phyloP scores from a whole-genome alignment of 2,113 vertebrate species.

The Oxygymnocypris stewartii region DNA sequence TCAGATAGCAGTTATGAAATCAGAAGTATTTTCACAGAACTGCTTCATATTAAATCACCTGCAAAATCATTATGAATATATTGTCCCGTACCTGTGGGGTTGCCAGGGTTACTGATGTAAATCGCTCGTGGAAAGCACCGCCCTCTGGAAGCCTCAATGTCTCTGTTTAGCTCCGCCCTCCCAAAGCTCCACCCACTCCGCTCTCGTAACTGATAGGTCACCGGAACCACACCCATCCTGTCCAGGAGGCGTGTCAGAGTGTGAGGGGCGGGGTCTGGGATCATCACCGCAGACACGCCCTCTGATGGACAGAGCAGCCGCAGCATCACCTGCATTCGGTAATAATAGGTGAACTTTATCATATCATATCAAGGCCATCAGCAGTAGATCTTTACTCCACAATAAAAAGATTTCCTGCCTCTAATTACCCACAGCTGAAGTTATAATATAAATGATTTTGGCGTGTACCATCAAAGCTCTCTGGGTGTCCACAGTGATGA shows the following conservation, averaged over 20 bases:
- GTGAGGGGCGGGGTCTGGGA: slow-evolving; percentile 64
- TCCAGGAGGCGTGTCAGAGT: slow-evolving; percentile 60
- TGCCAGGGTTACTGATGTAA: slow-evolving; percentile 74
- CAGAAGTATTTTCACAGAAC: neutral
- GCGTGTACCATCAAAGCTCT: slow-evolving; percentile 63
- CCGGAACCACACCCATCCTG: slow-evolving; percentile 5
- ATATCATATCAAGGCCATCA: too few species aligned
- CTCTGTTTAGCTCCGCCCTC: slow-evolving; percentile 56
- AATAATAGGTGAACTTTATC: neutral
- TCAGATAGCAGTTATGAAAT: too few species aligned
- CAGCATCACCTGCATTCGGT: slow-evolving; percentile 56
- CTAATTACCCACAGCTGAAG: neutral
- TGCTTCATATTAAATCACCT: neutral
- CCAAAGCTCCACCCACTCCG: slow-evolving; percentile 67
- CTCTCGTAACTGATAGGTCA: slow-evolving; percentile 66
- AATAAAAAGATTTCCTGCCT: neutral
- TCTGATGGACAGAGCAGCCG: slow-evolving; percentile 60
- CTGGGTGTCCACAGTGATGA: slow-evolving; percentile 64
- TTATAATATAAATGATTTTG: neutral
- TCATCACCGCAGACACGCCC: slow-evolving; percentile 64
- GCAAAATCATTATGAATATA: neutral
- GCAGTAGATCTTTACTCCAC: neutral
- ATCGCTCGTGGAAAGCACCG: slow-evolving; percentile 67
- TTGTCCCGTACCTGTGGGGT: slow-evolving; percentile 70
- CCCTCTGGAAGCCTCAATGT: slow-evolving; percentile 47